Evolutionary conservation across 2,113 vertebrate genomes (phyloP).

Genomic region (Rhombomys opimus): DNA sequence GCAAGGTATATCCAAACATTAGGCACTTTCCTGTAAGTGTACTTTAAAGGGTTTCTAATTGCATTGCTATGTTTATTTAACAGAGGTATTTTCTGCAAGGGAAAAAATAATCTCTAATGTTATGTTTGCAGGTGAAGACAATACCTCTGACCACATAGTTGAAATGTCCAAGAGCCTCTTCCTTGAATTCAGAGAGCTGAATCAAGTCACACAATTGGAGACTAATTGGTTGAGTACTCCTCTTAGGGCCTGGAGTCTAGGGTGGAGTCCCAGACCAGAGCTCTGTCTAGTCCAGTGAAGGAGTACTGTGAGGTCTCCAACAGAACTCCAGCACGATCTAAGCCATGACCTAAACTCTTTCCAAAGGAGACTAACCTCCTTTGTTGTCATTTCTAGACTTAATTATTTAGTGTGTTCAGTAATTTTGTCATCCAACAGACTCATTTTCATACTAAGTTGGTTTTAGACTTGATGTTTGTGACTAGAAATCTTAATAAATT

Average conservation of each 20-base stretch:
- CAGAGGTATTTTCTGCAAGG: neutral
- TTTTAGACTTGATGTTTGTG: neutral
- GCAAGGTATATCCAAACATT: neutral
- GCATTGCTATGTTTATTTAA: neutral
- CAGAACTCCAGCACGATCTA: neutral
- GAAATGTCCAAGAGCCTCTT: neutral
- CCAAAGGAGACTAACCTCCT: neutral
- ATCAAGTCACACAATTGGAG: neutral
- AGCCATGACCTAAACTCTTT: neutral
- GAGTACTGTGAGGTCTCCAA: neutral
- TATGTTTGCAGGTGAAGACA: neutral
- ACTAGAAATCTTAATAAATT: neutral
- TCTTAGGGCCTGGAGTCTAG: neutral
- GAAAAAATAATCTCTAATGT: neutral
- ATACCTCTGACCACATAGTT: neutral
- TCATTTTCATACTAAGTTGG: conserved; percentile 6
- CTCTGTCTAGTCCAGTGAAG: neutral
- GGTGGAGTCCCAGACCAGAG: neutral
- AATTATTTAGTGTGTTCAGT: neutral
- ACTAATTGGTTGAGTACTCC: neutral
- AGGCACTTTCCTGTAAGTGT: conserved; percentile 31
- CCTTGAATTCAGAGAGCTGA: neutral
- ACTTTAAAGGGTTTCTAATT: conserved; percentile 18
- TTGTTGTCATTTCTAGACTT: neutral
- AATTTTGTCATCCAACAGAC: neutral